Base-by-base conservation (phyloP, 2,888 invertebrate species). In the Loripinus fragilis region DNA sequence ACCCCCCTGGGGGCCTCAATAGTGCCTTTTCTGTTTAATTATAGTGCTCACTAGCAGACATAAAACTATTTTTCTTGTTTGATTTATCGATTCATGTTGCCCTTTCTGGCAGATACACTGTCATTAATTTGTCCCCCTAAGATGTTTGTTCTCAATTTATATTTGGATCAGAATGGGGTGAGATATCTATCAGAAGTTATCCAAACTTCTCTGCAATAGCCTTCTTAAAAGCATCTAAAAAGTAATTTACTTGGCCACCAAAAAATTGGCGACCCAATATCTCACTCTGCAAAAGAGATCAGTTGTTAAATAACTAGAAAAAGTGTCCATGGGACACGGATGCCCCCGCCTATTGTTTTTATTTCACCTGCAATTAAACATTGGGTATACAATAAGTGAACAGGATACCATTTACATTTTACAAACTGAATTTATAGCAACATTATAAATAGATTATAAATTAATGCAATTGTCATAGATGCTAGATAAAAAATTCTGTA, bases 231-330 rank as follows among this genome's bases (percentile, higher is more conserved):
- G 80, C 80, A 64, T 80, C 73, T 66, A 76, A 78, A 48, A 85
- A 72, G 38, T 76, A 77, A 25, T 80, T 77, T 17, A 70, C 23
- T 70, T 77, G 64, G 20, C n/a, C 10, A 3, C 20, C 33, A 80
- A 76, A 81, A 65, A 83, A 79, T 45, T 81, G 85, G 23, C 85
- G 82, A 8, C 85, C 83, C 70, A 80, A 73, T 17, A 76, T 77
- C 33, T 76, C 71, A 35, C 80, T 77, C 64, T 85, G 83, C 17
- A 80, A 52, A 23, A 76, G 71, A 71, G 81, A 81, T 35, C 83
- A n/a, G 1, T 52, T 67, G 60, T 83, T 85, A 74, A 74, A 74
- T 30, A 82, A 82, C n/a, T n/a, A n/a, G n/a, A n/a, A n/a, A n/a
- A n/a, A n/a, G n/a, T n/a, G n/a, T n/a, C n/a, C n/a, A n/a, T n/a